Evolutionary conservation across 2,113 vertebrate genomes (phyloP), one percentile per base, ranked within the genome.

Genomic region (Cercopithecus mona): DNA sequence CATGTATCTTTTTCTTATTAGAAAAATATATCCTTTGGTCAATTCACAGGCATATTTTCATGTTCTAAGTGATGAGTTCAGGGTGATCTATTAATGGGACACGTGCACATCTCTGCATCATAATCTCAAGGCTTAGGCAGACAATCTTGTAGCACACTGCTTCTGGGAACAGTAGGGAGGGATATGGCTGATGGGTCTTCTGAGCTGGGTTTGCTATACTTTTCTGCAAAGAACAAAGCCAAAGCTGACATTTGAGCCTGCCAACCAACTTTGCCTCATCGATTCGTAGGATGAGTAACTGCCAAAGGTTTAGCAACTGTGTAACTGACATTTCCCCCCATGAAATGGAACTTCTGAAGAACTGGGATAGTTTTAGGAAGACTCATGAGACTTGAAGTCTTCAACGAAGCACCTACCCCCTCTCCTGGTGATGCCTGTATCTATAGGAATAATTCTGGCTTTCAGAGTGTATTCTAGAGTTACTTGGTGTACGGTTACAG

Each of bases 101-200:
- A 0, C 1, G 1, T 55, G n/a, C 32, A 55, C 25, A 20, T 32
- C 27, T 90, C 22, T 66, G 9, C 55, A 50, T 32, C 45, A 59
- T 45, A 2, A 59, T 88, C 38, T 73, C 45, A 80, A 4, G 59
- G 43, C 25, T 55, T 55, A 45, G 80, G 57, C 8, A 52, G 75
- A 38, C 8, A 81, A 50, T 38, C 27, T 40, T 78, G 93, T 83
- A 94, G 97, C n/a, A n/a, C 80, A 17, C 7, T 61, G 57, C 83
- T 98, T 91, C 45, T 6, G 23, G 90, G 18, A 16, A 84, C 88
- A 88, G 38, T 75, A 72, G 68, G 55, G 73, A 81, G 50, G 70
- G 90, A 91, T 93, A 70, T 90, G 30, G 32, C 95, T 96, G 16
- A 93, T 92, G 72, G 96, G 79, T 95, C 92, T 97, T 91, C 11